Evolutionary conservation across 2,113 vertebrate genomes (phyloP).

Genomic region (Oostethus manadensis): DNA sequence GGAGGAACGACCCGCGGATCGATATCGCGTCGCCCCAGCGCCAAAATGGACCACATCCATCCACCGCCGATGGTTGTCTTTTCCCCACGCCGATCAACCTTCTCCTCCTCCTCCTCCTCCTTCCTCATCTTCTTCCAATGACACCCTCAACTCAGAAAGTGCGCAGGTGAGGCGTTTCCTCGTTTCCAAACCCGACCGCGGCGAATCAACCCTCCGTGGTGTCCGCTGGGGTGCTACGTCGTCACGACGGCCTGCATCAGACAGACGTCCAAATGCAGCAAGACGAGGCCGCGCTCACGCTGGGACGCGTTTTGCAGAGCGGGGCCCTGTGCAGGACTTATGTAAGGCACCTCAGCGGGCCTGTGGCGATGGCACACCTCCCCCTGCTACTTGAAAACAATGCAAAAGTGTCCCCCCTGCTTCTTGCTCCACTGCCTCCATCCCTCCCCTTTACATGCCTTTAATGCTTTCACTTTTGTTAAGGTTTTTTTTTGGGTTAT

Average conservation of each 20-base stretch:
- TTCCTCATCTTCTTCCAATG: constrained; percentile 22
- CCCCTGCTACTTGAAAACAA: background rate
- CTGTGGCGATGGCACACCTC: constrained; percentile 6
- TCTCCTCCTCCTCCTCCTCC: constrained; percentile 4
- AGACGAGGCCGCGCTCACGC: constrained; percentile 1
- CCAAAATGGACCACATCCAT: constrained; percentile 40
- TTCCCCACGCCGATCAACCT: background rate
- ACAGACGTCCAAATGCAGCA: constrained; percentile 17
- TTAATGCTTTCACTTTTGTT: too few species aligned
- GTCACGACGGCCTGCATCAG: constrained; percentile 42
- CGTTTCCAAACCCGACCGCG: background rate
- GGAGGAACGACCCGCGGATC: constrained; percentile 17
- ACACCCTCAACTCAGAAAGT: constrained; percentile 11
- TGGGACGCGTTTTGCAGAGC: constrained; percentile 4
- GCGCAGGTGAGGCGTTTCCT: constrained; percentile 45
- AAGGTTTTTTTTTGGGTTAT: too few species aligned
- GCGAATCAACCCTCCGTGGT: too few species aligned
- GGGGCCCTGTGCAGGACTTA: constrained; percentile 26
- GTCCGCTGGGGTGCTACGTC: constrained; percentile 59
- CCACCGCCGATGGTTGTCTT: background rate
- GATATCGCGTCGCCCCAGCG: constrained; percentile 52
- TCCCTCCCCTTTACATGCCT: too few species aligned
- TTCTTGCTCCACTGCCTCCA: too few species aligned
- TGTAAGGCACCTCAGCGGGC: constrained; percentile 44
- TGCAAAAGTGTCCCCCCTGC: background rate